These are phyloP conservation scores for Choristoneura rosaceana DNA, from an alignment of 2,888 invertebrate genomes.

Conservation along the genomic window DNA sequence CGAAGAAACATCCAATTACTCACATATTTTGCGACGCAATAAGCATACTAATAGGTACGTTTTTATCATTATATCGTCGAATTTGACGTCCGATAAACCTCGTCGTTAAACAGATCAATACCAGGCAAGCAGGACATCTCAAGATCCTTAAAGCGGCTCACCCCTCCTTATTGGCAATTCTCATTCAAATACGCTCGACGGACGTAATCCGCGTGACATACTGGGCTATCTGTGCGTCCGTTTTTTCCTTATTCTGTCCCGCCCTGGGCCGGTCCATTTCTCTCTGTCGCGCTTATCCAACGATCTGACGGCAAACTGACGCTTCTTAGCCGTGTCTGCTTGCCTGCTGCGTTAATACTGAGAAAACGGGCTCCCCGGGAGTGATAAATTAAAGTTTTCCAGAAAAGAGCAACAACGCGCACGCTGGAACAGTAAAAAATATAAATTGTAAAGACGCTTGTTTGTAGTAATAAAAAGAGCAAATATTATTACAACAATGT, in stretches of 20 bases:
- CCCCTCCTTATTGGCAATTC: conserved; percentile 78
- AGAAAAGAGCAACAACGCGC: conserved; percentile 23
- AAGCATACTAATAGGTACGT: not conserved
- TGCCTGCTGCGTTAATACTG: conserved; percentile 58
- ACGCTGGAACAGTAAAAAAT: not conserved
- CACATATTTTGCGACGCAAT: conserved; percentile 8
- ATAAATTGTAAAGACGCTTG: not conserved
- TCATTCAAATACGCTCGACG: conserved; percentile 78
- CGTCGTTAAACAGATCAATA: conserved; percentile 66
- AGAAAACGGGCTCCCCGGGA: conserved; percentile 32
- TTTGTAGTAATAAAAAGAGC: too few relatives aligned
- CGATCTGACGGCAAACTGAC: conserved; percentile 79
- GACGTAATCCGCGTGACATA: conserved; percentile 79
- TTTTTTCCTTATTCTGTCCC: conserved; percentile 75
- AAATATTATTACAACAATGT: not conserved
- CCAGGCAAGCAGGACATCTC: conserved; percentile 66
- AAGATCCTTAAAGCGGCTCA: conserved; percentile 65
- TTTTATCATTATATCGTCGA: conserved; percentile 19
- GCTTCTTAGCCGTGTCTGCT: conserved; percentile 69
- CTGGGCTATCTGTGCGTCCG: conserved; percentile 75
- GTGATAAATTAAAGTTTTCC: conserved; percentile 41
- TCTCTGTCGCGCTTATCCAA: conserved; percentile 80
- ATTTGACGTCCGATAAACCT: conserved; percentile 44
- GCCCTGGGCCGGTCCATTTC: conserved; percentile 74
- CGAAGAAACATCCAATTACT: conserved; percentile 32